A percentile compares a stretch with the other conserved stretches of the same genome.
These are phyloP conservation scores for Oncorhynchus tshawytscha DNA, from an alignment of 2,113 vertebrate genomes.

Conservation along the genomic window DNA sequence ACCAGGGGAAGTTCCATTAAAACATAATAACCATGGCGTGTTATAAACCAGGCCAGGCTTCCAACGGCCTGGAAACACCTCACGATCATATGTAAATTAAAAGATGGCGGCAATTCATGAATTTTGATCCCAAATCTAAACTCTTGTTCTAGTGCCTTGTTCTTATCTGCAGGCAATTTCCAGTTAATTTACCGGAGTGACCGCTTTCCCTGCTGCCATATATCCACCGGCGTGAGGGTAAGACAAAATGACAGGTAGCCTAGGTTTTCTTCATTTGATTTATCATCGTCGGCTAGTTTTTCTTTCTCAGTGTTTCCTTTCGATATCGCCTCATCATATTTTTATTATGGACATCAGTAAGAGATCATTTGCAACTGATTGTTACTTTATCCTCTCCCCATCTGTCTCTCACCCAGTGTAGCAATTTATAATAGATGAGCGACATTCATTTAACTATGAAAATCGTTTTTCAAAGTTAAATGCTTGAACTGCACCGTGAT, in stretches of 20 bases:
- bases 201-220: slow-evolving; percentile 15
- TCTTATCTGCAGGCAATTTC: slow-evolving; percentile 63
- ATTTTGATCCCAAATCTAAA: slow-evolving; percentile 66
- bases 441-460: no score
- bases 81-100: slow-evolving; percentile 39
- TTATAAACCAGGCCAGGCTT: slow-evolving; percentile 38
- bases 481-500: slow-evolving; percentile 24
- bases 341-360: slow-evolving; percentile 19
- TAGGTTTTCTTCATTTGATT: slow-evolving; percentile 10
- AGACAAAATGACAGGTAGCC: slow-evolving; percentile 32
- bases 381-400: no score
- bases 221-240: slow-evolving; percentile 1
- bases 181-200: slow-evolving; percentile 35
- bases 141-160: slow-evolving; percentile 49
- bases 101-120: slow-evolving; percentile 50
- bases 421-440: no score
- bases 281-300: slow-evolving; percentile 14
- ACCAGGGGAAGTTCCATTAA: slow-evolving; percentile 42
- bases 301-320: slow-evolving; percentile 49
- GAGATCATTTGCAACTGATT: no score
- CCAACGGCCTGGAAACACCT: slow-evolving; percentile 49
- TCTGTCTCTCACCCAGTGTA: no score
- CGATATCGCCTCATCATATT: slow-evolving; percentile 30
- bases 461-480: no score
- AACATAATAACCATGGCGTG: slow-evolving; percentile 44